Base-by-base conservation (phyloP, 2,797 vertebrate genomes). In the Poeciliopsis paucimaculata region DNA sequence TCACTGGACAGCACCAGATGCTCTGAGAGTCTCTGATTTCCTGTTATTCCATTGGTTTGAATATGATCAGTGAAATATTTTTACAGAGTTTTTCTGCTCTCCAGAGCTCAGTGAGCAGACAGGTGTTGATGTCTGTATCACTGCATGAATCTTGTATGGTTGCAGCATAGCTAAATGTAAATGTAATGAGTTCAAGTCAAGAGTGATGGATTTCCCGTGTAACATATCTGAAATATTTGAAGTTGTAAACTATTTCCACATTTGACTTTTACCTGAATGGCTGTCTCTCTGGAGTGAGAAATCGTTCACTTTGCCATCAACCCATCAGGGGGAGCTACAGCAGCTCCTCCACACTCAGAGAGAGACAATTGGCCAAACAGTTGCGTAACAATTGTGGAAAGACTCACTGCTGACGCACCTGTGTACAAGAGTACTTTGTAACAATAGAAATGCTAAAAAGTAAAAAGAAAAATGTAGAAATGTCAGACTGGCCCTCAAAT, bases 271-370 rank as follows among this genome's bases (percentile, higher is more conserved):
- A 4, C 4, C 45, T 55, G 3, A 23, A 82, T 53, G 53, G 34
- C 66, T 71, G 60, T 51, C 9, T n/a, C 9, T 20, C 23, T 57
- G 0, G 12, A 51, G 28, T 71, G 11, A 72, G 46, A 46, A n/a
- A 28, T 5, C 18, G n/a, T 66, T 76, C 26, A 47, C n/a, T 87
- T 73, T 60, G 11, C 26, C 26, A 0, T 80, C 13, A 49, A 73
- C 83, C 90, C 93, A 91, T 89, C 80, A 91, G 92, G 90, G 88
- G 92, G 92, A 79, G 87, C 57, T 92, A 89, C 89, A 92, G 90
- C 83, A 85, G 82, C 89, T 93, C 70, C 75, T 78, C 81, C 66
- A 57, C 51, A 57, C 36, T 41, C 0, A 36, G 55, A 34, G 31
- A 75, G 31, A 75, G 12, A 8, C 36, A 4, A 12, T 2, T 77